A percentile compares a stretch with the other conserved stretches of the same genome.
phyloP scores from a whole-genome alignment of 2,113 vertebrate genomes.

The Neotragus pygmaeus region DNA sequence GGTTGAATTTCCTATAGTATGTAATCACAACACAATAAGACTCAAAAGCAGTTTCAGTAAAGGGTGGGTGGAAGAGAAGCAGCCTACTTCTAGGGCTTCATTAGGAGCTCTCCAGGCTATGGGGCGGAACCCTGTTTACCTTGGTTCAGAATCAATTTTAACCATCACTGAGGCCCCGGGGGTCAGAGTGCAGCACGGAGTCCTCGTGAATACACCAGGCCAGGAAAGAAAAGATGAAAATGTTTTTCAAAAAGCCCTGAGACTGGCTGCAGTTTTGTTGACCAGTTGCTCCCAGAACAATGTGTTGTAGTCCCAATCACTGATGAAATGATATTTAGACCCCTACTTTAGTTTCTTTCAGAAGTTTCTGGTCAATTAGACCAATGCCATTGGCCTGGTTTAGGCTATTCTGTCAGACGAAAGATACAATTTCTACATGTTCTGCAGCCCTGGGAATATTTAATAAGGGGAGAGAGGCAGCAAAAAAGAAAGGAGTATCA shows the following conservation, averaged over 20 bases:
- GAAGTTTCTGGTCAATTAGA: not conserved
- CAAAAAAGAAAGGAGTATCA: not conserved
- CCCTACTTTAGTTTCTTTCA: not conserved
- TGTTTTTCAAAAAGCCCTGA: constrained; percentile 27
- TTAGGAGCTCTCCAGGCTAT: constrained; percentile 8
- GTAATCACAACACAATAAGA: constrained; percentile 63
- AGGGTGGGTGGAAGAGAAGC: constrained; percentile 45
- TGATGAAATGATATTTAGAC: not conserved
- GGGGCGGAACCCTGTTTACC: constrained; percentile 16
- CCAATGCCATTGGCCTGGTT: not conserved
- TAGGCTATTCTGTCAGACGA: not conserved
- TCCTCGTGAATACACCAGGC: not conserved
- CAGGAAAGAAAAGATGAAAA: not conserved
- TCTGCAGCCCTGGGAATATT: not conserved
- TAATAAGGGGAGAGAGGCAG: not conserved
- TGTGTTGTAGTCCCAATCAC: not conserved
- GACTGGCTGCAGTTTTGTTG: not conserved
- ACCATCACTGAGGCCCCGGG: not conserved
- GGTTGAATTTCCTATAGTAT: constrained; percentile 48
- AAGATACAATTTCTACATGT: not conserved
- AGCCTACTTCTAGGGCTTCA: constrained; percentile 46
- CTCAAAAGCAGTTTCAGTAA: constrained; percentile 69
- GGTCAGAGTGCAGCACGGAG: not conserved
- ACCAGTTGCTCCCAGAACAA: not conserved
- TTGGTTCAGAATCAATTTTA: constrained; percentile 47